Conservation (phyloP, 2,113 vertebrate species). For the Periophthalmus modestus region DNA sequence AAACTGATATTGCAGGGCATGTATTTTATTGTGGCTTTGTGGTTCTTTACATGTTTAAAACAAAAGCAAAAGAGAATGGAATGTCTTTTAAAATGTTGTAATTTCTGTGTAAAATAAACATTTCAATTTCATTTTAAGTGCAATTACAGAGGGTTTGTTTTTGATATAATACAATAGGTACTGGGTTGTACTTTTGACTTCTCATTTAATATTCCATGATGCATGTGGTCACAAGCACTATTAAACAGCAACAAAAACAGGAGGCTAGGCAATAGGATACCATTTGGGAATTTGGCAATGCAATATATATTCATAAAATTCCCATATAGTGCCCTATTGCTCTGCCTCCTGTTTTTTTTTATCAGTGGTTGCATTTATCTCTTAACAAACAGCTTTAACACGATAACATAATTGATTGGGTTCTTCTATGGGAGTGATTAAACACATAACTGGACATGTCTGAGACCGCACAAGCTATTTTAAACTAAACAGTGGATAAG, state of each 20-base stretch:
- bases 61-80: not conserved
- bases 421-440: conserved; percentile 49
- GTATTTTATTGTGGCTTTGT: conserved; percentile 23
- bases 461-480: conserved; percentile 4
- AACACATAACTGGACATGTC: conserved; percentile 12
- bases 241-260: not conserved
- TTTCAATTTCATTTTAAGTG: not conserved
- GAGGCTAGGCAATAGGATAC: not conserved
- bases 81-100: not conserved
- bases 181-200: not conserved
- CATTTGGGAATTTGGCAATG: not conserved
- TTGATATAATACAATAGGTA: not conserved
- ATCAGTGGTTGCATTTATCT: no score
- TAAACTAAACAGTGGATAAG: conserved; percentile 14
- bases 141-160: not conserved
- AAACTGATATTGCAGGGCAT: not conserved
- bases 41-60: conserved; percentile 9
- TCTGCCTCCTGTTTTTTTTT: no score
- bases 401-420: not conserved
- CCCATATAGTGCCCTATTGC: no score
- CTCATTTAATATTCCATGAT: not conserved
- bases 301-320: not conserved
- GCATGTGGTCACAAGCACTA: not conserved
- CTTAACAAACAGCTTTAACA: not conserved
- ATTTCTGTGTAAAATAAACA: not conserved